phyloP scores from a whole-genome alignment of 2,113 vertebrate genomes.

The Rhinopomastus cyanomelas region DNA sequence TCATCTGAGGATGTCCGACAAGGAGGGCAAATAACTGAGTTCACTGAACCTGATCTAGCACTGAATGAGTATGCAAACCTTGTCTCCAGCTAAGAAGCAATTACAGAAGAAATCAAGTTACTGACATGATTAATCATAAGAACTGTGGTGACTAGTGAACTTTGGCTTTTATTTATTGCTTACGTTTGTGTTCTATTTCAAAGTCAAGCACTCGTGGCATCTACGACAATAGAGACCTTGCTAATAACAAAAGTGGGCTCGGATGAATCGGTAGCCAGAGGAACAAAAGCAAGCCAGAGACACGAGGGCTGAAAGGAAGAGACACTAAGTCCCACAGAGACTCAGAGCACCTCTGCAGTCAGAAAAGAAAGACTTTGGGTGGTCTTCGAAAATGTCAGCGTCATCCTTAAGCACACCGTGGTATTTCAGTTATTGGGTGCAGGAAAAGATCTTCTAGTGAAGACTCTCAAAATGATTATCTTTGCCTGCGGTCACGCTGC shows the following conservation, averaged over 20 bases:
- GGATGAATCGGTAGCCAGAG: slow-evolving; percentile 58
- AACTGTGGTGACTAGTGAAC: slow-evolving; percentile 59
- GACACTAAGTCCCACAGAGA: slow-evolving; percentile 41
- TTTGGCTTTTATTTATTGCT: slow-evolving; percentile 66
- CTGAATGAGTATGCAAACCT: slow-evolving; percentile 11
- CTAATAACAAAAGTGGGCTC: slow-evolving; percentile 56
- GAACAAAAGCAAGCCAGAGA: slow-evolving; percentile 60
- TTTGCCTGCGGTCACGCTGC: not conserved
- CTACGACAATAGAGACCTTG: slow-evolving; percentile 69
- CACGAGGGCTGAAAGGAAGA: slow-evolving; percentile 25
- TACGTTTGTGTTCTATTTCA: slow-evolving; percentile 69
- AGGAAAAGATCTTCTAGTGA: slow-evolving; percentile 28
- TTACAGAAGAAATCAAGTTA: slow-evolving; percentile 66
- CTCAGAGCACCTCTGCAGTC: slow-evolving; percentile 54
- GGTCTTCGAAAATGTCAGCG: slow-evolving; percentile 78
- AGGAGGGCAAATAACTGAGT: not conserved
- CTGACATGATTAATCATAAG: slow-evolving; percentile 48
- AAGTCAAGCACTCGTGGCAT: slow-evolving; percentile 73
- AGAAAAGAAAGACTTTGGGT: slow-evolving; percentile 66
- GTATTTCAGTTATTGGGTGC: slow-evolving; percentile 72
- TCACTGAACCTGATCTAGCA: not conserved
- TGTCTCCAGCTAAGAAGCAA: slow-evolving; percentile 18
- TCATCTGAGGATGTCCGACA: not conserved
- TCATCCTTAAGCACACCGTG: slow-evolving; percentile 67
- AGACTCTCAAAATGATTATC: slow-evolving; percentile 34